Percentiles rank a stretch among this genome's conserved stretches.
phyloP scores from a whole-genome alignment of 2,797 vertebrate genomes.

The Mormyrops attenuatus region DNA sequence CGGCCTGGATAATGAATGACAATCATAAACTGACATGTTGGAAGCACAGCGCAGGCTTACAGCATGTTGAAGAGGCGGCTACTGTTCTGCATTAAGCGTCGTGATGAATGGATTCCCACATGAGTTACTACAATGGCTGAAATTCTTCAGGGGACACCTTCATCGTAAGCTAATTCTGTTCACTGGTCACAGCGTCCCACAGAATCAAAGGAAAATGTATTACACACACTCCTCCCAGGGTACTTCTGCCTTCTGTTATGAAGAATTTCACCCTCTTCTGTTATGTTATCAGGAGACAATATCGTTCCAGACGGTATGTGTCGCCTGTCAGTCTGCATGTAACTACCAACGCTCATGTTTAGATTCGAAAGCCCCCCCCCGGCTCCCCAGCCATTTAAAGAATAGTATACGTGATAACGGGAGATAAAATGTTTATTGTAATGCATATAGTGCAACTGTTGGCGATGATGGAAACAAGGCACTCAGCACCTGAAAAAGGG shows the following conservation, averaged over 20 bases:
- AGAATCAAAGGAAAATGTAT: background rate
- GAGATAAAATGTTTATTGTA: background rate
- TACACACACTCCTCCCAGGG: background rate
- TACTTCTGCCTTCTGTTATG: background rate
- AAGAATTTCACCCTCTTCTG: background rate
- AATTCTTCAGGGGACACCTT: background rate
- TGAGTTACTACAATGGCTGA: background rate
- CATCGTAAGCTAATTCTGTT: background rate
- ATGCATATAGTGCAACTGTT: background rate
- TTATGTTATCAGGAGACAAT: background rate
- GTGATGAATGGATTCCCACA: background rate
- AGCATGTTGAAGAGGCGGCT: background rate
- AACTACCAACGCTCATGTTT: background rate
- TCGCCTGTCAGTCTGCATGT: background rate
- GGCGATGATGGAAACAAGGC: no score
- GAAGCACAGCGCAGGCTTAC: background rate
- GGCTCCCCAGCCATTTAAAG: background rate
- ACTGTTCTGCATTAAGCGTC: background rate
- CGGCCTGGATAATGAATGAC: constrained; percentile 15
- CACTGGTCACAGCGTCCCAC: background rate
- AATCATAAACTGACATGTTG: constrained; percentile 21
- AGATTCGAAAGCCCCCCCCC: background rate
- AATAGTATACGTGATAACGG: background rate
- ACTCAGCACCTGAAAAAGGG: no score
- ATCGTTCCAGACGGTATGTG: background rate